A percentile compares a stretch with the other conserved stretches of the same genome.
These are phyloP conservation scores for Ostrea denselamellosa DNA, from an alignment of 1,140 invertebrate genomes.

Conservation along the genomic window DNA sequence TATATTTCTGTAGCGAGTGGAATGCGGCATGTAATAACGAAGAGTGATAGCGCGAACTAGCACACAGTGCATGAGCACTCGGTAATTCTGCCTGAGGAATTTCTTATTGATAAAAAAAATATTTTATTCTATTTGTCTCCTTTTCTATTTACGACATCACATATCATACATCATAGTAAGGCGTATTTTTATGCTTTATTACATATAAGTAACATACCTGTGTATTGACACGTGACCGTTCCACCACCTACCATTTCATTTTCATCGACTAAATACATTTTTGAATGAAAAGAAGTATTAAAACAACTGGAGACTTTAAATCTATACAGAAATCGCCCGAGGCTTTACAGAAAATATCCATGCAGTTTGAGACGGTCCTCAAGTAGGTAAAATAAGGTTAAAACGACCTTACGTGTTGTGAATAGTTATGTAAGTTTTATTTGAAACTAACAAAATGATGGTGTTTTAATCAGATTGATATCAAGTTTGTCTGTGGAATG, in stretches of 20 bases:
- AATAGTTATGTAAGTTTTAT: background rate
- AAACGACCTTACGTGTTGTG: background rate
- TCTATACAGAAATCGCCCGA: background rate
- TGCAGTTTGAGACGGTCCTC: background rate
- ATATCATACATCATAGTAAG: constrained; percentile 17
- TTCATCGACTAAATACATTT: background rate
- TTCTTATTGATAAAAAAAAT: too few relatives aligned
- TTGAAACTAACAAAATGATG: too few relatives aligned
- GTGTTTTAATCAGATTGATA: background rate
- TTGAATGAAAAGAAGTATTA: background rate
- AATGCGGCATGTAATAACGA: too few relatives aligned
- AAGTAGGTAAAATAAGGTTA: background rate
- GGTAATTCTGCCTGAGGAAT: too few relatives aligned
- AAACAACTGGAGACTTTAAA: too few relatives aligned
- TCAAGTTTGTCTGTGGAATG: background rate
- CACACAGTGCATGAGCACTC: too few relatives aligned
- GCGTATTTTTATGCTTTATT: background rate
- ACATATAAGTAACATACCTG: background rate
- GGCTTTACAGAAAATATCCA: background rate
- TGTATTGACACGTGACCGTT: background rate
- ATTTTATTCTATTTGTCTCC: background rate
- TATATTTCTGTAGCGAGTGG: too few relatives aligned
- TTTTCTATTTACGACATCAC: constrained; percentile 10
- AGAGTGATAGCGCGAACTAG: too few relatives aligned
- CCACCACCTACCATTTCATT: background rate